Evolutionary conservation across 2,888 invertebrate genomes (phyloP).

Genomic region (Lasioglossum villosulum): DNA sequence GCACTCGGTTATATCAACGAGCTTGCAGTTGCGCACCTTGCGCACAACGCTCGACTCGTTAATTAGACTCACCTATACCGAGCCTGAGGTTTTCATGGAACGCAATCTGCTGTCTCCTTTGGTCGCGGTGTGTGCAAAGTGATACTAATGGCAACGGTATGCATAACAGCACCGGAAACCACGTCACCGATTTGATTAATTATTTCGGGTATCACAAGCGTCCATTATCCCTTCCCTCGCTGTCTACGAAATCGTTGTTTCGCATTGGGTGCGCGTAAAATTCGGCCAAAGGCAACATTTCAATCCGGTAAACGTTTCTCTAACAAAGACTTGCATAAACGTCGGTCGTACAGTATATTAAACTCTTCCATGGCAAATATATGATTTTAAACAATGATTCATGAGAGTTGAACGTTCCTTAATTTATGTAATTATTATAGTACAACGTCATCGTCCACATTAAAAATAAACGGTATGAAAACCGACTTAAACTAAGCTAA

Average conservation of each 20-base stretch:
- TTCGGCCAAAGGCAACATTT: neutral
- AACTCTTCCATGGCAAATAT: neutral
- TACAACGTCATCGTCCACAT: neutral
- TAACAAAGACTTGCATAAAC: neutral
- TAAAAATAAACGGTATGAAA: neutral
- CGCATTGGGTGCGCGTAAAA: neutral
- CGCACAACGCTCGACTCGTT: neutral
- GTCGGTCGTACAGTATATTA: neutral
- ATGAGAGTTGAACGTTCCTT: neutral
- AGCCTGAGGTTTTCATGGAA: neutral
- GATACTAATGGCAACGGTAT: neutral
- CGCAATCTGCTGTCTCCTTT: neutral
- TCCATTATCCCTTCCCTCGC: neutral
- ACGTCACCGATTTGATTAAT: neutral
- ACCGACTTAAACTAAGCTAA: neutral
- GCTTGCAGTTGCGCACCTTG: neutral
- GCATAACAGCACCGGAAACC: neutral
- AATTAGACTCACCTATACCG: constrained; percentile 21
- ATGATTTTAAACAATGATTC: neutral
- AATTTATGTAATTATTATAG: neutral
- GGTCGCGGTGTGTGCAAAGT: neutral
- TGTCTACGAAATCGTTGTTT: neutral
- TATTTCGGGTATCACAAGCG: neutral
- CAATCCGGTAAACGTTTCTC: neutral
- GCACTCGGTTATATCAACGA: constrained; percentile 18